Evolutionary conservation across 1,140 invertebrate species (phyloP), one percentile per base, ranked within the genome.

Genomic region (Drosophila parvula): DNA sequence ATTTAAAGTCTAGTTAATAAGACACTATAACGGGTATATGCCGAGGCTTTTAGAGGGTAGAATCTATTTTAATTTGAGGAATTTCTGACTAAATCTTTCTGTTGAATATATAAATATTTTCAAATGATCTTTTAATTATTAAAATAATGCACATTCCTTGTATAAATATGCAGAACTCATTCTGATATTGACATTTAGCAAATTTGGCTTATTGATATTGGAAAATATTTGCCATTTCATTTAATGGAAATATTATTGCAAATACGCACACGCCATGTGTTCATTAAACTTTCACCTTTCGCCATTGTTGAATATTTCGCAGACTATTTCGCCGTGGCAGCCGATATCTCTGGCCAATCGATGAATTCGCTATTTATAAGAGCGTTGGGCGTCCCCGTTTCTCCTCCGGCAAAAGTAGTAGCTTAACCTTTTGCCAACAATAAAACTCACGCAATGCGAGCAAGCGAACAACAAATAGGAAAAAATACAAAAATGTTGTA

Each of bases 241-340:
- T 59, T 41, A 48, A 63, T 63, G 58, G 27, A 53, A 41, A 60
- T 12, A 32, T 30, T 28, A 16, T 45, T 55, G 45, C 38, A 14
- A 58, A 56, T 32, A 77, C 50, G 73, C 74, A 73, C 74, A 89
- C 80, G 84, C 84, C 65, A 89, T 77, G 65, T 84, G 69, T 89
- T 78, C 80, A 89, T 89, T 88, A 89, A 89, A 80, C 84, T 89
- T 88, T 88, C 61, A 84, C 84, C 80, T 89, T 86, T 84, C 55
- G 34, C 14, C 60, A 41, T 44, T 71, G 44, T 32, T 60, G 16
- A 59, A 73, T 59, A 73, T 73, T 59, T 73, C 3, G 68, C 53
- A 45, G 27, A 47, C 45, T 55, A 30, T 14, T 55, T 30, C 62
- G 47, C 48, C 41, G 22, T 22, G 18, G 30, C 30, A 40, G 44